Evolutionary conservation across 1,140 invertebrate genomes (phyloP).

Genomic region (Drusus annulatus): DNA sequence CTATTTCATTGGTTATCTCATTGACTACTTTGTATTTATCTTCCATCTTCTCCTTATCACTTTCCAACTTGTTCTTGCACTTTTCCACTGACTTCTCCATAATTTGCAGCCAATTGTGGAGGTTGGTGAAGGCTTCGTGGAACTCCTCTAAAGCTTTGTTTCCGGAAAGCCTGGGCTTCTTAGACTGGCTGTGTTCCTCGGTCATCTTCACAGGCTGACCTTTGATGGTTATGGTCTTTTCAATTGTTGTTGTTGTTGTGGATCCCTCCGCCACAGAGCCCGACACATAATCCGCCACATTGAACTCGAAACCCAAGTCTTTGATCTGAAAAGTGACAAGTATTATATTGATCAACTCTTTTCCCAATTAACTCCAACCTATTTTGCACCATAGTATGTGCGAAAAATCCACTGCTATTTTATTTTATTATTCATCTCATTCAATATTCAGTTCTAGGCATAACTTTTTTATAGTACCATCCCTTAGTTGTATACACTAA

Average conservation of each 20-base stretch:
- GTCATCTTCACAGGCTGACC: constrained; percentile 22
- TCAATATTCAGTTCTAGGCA: too few species aligned
- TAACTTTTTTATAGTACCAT: too few species aligned
- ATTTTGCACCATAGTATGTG: too few species aligned
- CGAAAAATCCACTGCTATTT: too few species aligned
- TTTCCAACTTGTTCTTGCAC: constrained; percentile 47
- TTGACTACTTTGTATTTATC: constrained; percentile 51
- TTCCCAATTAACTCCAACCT: too few species aligned
- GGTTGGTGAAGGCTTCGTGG: constrained; percentile 69
- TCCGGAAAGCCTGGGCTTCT: constrained; percentile 71
- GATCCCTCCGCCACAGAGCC: constrained; percentile 64
- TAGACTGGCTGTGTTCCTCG: constrained; percentile 66
- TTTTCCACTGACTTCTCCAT: constrained; percentile 54
- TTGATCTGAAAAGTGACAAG: constrained; percentile 74
- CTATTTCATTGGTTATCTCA: constrained; percentile 49
- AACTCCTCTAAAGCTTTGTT: constrained; percentile 69
- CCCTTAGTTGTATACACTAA: too few species aligned
- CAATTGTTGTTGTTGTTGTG: constrained; percentile 68
- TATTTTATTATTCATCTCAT: too few species aligned
- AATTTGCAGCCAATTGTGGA: constrained; percentile 65
- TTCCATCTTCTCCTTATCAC: constrained; percentile 47
- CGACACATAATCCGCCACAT: constrained; percentile 66
- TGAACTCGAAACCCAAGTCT: constrained; percentile 76
- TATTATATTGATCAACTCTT: too few species aligned
- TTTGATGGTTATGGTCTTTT: constrained; percentile 61